Conservation (phyloP, 2,113 vertebrate species). For the Carassius carassius region DNA sequence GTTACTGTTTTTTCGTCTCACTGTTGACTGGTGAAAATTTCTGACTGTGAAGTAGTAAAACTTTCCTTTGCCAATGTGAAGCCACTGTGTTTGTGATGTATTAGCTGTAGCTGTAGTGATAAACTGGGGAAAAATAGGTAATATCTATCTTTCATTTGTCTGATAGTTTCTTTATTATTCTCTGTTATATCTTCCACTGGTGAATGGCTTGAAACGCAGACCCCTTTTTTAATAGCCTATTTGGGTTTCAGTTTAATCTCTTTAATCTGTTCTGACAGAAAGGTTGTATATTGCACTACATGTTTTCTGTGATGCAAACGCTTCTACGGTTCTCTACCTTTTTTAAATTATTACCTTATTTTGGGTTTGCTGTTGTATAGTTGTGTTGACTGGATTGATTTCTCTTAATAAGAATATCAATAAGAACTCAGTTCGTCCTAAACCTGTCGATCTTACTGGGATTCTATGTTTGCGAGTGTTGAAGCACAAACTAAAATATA, state of each 20-base stretch:
- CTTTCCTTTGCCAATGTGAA: conserved; percentile 70
- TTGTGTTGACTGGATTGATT: conserved; percentile 74
- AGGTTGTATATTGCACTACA: conserved; percentile 78
- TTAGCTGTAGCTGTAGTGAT: conserved; percentile 77
- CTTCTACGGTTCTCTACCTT: conserved; percentile 75
- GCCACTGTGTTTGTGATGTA: conserved; percentile 77
- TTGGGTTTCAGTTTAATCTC: conserved; percentile 36
- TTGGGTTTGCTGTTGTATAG: conserved; percentile 80
- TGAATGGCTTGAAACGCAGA: conserved; percentile 72
- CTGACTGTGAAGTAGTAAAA: conserved; percentile 76
- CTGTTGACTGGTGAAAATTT: conserved; percentile 78
- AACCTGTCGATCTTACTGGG: conserved; percentile 80
- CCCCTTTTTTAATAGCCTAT: conserved; percentile 51
- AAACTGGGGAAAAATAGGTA: conserved; percentile 61
- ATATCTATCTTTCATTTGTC: conserved; percentile 72
- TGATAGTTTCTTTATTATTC: conserved; percentile 67
- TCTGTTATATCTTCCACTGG: conserved; percentile 73
- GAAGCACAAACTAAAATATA: conserved; percentile 92
- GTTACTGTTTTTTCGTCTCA: conserved; percentile 80
- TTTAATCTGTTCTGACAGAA: conserved; percentile 62
- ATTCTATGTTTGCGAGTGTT: conserved; percentile 89
- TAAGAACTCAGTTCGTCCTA: conserved; percentile 83
- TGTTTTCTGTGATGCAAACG: conserved; percentile 80
- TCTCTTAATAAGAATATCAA: conserved; percentile 81
- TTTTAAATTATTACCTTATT: conserved; percentile 58